Conservation (phyloP, 2,113 vertebrate genomes). For the Ramphastos sulfuratus region DNA sequence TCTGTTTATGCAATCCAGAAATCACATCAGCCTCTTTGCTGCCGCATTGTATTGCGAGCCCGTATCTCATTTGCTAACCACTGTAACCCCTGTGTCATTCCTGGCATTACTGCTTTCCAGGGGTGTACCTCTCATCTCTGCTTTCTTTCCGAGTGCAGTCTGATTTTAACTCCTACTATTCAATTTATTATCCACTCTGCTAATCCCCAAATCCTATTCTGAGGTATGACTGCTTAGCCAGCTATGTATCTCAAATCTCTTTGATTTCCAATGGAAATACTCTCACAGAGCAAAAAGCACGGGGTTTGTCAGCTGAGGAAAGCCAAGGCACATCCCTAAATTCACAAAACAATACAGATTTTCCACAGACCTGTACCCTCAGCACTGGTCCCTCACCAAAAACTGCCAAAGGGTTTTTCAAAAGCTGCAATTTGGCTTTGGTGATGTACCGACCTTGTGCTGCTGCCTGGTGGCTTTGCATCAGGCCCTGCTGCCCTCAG, state of each 20-base stretch:
- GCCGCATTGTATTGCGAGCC: neutral
- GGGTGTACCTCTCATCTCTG: conserved; percentile 33
- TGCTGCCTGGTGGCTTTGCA: fast-evolving
- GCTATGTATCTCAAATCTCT: conserved; percentile 61
- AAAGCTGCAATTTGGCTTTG: neutral
- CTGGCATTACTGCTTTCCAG: conserved; percentile 45
- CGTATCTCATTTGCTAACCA: neutral
- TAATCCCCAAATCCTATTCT: conserved; percentile 68
- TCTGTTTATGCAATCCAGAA: conserved; percentile 6
- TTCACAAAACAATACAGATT: neutral
- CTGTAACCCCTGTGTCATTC: neutral
- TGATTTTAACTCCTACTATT: conserved; percentile 67
- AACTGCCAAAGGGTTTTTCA: neutral
- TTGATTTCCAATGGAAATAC: conserved; percentile 55
- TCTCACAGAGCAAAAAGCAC: conserved; percentile 18
- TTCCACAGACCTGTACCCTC: neutral
- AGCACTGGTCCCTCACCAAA: neutral
- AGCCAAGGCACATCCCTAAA: neutral
- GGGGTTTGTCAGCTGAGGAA: neutral
- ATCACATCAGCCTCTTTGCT: conserved; percentile 8
- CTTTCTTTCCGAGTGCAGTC: neutral
- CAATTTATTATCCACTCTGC: conserved; percentile 59
- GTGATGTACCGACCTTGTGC: fast-evolving
- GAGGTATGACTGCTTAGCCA: conserved; percentile 67
- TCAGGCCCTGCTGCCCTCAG: neutral